Base-by-base conservation (phyloP, 2,888 invertebrate species). In the Odontocolon sp. region DNA sequence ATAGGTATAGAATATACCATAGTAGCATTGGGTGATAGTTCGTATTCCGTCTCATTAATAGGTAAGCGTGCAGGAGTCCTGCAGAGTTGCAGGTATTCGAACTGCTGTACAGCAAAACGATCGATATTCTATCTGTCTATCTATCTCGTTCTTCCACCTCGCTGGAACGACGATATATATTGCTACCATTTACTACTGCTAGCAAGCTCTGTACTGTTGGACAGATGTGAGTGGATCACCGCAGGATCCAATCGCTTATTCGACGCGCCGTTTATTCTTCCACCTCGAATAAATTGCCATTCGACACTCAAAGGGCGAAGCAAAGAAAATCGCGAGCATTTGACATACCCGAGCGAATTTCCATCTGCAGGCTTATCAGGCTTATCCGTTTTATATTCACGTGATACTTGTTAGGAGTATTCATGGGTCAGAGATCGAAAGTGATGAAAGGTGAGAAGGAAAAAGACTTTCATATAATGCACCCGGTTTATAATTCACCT, bases 21-120 rank as follows among this genome's bases (percentile, higher is more conserved):
- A 47, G 38, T 28, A 9, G 40, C 52, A 52, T 8, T 8, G 3
- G 16, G 33, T 33, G 69, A 73, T 63, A 73, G 69, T 64, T 75
- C 52, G 54, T 40, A 69, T 54, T 52, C 69, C 69, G 59, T 73
- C 77, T 73, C 73, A 73, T 77, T 77, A 77, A 77, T 77, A 72
- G 77, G 69, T 73, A 66, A 61, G 69, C 77, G 72, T 73, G 77
- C 77, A 38, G 54, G 33, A 68, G 67, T 56, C 40, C 47, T 38
- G 33, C 28, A 38, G 57, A 31, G 33, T 56, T 36, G 40, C 69
- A 69, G 77, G 72, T 69, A 77, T 77, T 56, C 40, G 54, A 42
- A 72, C 56, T 28, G 42, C 52, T 45, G 21, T 28, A 50, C 26
- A 8, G 18, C 38, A 21, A 14, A 61, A 47, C 28, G 68, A 77